Evolutionary conservation across 2,888 invertebrate species (phyloP).

Genomic region (Archaeoteleia sp.): DNA sequence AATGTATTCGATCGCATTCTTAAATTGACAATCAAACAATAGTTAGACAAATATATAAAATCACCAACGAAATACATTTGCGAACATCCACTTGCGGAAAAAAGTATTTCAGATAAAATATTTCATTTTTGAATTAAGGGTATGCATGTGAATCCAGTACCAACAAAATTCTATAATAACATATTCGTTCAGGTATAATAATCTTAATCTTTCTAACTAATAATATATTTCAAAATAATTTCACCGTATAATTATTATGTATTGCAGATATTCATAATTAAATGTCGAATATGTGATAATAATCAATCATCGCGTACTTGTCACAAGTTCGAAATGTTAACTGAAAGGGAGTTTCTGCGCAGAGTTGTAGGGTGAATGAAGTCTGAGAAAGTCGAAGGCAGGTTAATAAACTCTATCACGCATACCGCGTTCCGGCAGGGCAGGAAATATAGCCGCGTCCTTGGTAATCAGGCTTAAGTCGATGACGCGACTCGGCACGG

Average conservation of each 20-base stretch:
- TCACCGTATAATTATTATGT: background rate
- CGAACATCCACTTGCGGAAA: no score
- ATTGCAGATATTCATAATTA: constrained; percentile 1
- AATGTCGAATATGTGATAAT: constrained; percentile 28
- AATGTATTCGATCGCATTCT: no score
- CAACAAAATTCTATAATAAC: no score
- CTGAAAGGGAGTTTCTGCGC: constrained; percentile 38
- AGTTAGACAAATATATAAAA: no score
- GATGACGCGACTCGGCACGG: constrained; percentile 62
- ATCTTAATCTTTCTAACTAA: background rate
- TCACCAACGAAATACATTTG: no score
- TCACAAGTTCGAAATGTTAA: constrained; percentile 39
- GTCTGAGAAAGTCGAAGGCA: constrained; percentile 46
- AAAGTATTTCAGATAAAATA: no score
- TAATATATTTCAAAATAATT: background rate
- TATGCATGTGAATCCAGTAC: no score
- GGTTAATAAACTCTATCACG: constrained; percentile 64
- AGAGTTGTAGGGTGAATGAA: constrained; percentile 40
- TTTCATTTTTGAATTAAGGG: no score
- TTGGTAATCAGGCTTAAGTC: constrained; percentile 64
- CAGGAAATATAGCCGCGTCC: constrained; percentile 60
- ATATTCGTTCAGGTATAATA: no score
- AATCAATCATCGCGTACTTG: constrained; percentile 51
- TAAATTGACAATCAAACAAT: no score
- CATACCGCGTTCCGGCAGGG: constrained; percentile 55